These are phyloP conservation scores for Rhodeus uyekii DNA, from an alignment of 2,797 vertebrate genomes.

Conservation along the genomic window DNA sequence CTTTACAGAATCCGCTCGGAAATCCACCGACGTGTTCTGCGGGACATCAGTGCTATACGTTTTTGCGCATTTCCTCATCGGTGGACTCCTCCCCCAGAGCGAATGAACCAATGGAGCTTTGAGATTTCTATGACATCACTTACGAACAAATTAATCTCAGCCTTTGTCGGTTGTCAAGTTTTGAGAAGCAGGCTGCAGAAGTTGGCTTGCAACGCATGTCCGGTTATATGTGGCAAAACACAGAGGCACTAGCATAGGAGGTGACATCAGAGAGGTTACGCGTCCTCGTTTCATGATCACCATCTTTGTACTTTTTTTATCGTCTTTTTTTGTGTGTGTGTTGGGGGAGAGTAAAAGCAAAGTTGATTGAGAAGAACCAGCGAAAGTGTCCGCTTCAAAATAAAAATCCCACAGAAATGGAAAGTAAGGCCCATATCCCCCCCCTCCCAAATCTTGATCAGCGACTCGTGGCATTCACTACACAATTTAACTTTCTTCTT, in stretches of 20 bases:
- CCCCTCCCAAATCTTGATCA: background rate
- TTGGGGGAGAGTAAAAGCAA: background rate
- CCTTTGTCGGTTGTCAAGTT: constrained; percentile 29
- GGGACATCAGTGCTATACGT: constrained; percentile 14
- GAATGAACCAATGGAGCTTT: constrained; percentile 11
- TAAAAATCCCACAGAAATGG: background rate
- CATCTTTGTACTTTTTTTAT: background rate
- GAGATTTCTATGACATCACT: constrained; percentile 28
- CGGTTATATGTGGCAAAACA: constrained; percentile 37
- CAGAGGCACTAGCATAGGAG: constrained; percentile 52
- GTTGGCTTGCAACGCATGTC: constrained; percentile 25
- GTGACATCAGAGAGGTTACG: constrained; percentile 38
- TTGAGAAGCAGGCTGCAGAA: constrained; percentile 8
- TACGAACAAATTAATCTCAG: constrained; percentile 8
- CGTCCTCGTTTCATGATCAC: constrained; percentile 19
- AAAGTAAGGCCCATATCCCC: background rate
- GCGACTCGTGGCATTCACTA: background rate
- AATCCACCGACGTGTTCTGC: background rate
- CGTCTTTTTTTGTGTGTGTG: background rate
- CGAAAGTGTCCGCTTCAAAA: background rate
- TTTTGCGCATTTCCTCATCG: background rate
- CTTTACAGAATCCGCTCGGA: background rate
- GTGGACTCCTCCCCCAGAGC: background rate
- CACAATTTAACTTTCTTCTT: background rate
- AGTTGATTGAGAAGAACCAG: constrained; percentile 29